A percentile compares a stretch with the other conserved stretches of the same genome.
Conservation (phyloP, 2,113 vertebrate genomes). For the Coturnix japonica region DNA sequence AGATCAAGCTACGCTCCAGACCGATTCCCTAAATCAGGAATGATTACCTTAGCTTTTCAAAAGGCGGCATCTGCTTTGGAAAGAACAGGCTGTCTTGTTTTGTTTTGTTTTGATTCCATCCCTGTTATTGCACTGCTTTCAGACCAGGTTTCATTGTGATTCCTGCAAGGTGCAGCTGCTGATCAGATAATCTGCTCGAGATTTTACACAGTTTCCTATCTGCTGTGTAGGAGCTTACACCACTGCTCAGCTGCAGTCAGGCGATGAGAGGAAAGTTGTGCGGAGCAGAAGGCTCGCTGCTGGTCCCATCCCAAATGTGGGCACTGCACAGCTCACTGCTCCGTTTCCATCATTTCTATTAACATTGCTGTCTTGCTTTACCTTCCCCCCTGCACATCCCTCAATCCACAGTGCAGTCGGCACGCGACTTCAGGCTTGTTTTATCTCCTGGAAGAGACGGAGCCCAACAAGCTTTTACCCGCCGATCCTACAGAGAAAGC, state of each 20-base stretch:
- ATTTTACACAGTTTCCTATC: slow-evolving; percentile 30
- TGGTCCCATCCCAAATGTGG: neutral
- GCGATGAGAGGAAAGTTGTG: neutral
- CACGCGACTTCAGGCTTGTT: slow-evolving; percentile 72
- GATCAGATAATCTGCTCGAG: slow-evolving; percentile 22
- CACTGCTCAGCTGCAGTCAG: neutral
- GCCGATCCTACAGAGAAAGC: slow-evolving; percentile 69
- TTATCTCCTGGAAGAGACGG: slow-evolving; percentile 82
- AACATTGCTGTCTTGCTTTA: neutral
- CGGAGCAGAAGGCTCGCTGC: neutral
- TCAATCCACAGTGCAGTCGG: slow-evolving; percentile 73
- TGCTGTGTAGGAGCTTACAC: slow-evolving; percentile 26
- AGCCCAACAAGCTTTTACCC: slow-evolving; percentile 85
- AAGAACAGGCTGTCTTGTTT: neutral
- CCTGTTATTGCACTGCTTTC: neutral
- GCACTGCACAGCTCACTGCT: neutral
- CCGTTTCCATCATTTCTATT: neutral
- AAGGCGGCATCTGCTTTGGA: neutral
- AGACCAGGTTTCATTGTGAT: neutral
- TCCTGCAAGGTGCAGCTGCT: neutral
- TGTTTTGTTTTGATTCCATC: neutral
- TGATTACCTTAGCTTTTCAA: slow-evolving; percentile 49
- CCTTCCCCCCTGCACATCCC: slow-evolving; percentile 20
- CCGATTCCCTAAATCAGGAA: slow-evolving; percentile 33
- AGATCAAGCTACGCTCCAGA: neutral